These are phyloP conservation scores for Malthinus flaveolus DNA, from an alignment of 2,888 invertebrate species.

Conservation along the genomic window DNA sequence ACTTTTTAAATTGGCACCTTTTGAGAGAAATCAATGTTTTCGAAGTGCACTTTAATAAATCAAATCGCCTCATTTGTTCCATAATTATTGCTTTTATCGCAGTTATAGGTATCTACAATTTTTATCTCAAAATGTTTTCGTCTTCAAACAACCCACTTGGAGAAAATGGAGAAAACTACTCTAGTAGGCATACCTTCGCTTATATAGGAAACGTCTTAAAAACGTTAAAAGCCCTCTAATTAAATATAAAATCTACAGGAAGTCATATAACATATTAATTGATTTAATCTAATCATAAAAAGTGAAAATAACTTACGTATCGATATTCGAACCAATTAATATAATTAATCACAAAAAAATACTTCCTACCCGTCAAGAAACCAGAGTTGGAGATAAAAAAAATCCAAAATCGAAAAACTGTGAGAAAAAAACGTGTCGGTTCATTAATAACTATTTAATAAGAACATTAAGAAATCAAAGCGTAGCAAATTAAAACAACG, in stretches of 20 bases:
- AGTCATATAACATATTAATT: neutral
- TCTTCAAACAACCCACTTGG: no score
- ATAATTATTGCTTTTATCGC: no score
- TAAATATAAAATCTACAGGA: neutral
- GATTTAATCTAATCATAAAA: neutral
- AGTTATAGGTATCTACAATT: no score
- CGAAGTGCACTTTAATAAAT: no score
- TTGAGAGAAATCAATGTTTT: no score
- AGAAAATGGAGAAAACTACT: no score
- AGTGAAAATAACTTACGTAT: conserved; percentile 1
- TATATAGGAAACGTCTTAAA: no score
- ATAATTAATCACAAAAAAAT: conserved; percentile 1
- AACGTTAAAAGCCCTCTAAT: no score
- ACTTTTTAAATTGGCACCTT: no score
- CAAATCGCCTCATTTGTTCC: no score
- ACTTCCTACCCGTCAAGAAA: neutral
- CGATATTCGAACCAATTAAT: neutral
- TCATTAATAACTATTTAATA: neutral
- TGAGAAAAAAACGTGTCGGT: neutral
- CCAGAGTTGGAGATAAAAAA: neutral
- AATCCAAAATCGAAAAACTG: neutral
- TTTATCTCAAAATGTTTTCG: no score
- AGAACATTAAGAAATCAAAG: conserved; percentile 1
- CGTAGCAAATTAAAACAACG: conserved; percentile 4
- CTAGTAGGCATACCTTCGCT: no score